phyloP scores from a whole-genome alignment of 2,797 vertebrate species.

The Siniperca obscura region DNA sequence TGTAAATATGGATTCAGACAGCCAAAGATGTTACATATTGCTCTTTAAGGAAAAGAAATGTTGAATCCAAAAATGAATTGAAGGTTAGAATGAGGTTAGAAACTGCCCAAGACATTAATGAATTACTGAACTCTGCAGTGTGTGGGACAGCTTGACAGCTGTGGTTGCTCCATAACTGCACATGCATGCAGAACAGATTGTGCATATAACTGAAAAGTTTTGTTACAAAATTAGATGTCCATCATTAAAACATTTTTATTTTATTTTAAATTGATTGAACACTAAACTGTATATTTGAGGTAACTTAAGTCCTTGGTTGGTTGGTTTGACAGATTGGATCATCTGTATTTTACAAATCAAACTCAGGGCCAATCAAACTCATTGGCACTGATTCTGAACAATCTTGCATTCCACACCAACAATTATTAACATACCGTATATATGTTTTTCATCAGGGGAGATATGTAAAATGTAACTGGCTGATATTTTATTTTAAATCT shows the following conservation, averaged over 20 bases:
- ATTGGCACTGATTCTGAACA: not conserved
- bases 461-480: not conserved
- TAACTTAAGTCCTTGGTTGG: not conserved
- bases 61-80: not conserved
- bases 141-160: conserved; percentile 46
- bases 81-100: not conserved
- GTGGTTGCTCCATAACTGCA: not conserved
- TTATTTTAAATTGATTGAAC: not conserved
- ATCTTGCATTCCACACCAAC: not conserved
- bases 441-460: not conserved
- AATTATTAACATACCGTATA: not conserved
- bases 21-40: not conserved
- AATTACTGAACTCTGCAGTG: conserved; percentile 29
- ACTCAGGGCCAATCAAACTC: no score
- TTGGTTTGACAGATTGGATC: not conserved
- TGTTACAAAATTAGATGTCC: not conserved
- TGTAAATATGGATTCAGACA: not conserved
- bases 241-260: not conserved
- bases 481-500: not conserved
- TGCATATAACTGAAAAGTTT: not conserved
- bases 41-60: not conserved
- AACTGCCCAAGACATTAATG: conserved; percentile 24
- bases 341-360: not conserved
- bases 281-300: not conserved
- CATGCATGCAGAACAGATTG: not conserved